Percentiles rank a stretch among this genome's conserved stretches.
These are phyloP conservation scores for Malthinus seriepunctatus DNA, from an alignment of 2,888 invertebrate genomes.

Conservation along the genomic window DNA sequence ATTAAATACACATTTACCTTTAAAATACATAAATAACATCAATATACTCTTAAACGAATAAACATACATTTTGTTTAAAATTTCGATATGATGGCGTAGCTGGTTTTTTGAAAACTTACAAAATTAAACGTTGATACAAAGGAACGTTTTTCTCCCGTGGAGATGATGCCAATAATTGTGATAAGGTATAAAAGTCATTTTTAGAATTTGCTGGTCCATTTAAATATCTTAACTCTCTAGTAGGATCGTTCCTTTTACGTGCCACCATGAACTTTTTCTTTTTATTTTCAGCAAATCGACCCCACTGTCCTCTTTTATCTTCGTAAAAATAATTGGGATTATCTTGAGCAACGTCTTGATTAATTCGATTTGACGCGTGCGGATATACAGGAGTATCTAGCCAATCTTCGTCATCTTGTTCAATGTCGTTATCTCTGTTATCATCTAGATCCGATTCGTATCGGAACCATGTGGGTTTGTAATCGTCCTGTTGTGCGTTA, in stretches of 20 bases:
- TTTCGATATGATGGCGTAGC: constrained; percentile 19
- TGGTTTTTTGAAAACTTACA: constrained; percentile 54
- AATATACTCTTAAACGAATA: constrained; percentile 13
- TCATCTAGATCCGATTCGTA: constrained; percentile 57
- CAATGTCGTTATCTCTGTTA: constrained; percentile 58
- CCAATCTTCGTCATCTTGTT: constrained; percentile 62
- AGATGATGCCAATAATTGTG: constrained; percentile 59
- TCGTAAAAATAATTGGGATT: constrained; percentile 42
- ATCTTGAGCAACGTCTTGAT: constrained; percentile 54
- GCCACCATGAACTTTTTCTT: constrained; percentile 67
- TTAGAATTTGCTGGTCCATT: constrained; percentile 45
- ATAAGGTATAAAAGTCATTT: constrained; percentile 64
- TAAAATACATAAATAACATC: constrained; percentile 26
- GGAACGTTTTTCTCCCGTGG: constrained; percentile 60
- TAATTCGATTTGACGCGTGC: constrained; percentile 51
- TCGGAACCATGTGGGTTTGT: constrained; percentile 56
- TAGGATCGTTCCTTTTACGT: constrained; percentile 56
- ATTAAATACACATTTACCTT: constrained; percentile 19
- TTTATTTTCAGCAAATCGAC: constrained; percentile 41
- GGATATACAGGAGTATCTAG: constrained; percentile 63
- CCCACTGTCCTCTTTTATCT: constrained; percentile 40
- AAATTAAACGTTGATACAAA: constrained; percentile 64
- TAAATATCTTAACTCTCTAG: constrained; percentile 50
- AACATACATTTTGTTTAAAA: constrained; percentile 14
- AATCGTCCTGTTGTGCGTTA: constrained; percentile 41